These are phyloP conservation scores for Hedya salicella DNA, from an alignment of 2,888 invertebrate genomes.

Conservation along the genomic window DNA sequence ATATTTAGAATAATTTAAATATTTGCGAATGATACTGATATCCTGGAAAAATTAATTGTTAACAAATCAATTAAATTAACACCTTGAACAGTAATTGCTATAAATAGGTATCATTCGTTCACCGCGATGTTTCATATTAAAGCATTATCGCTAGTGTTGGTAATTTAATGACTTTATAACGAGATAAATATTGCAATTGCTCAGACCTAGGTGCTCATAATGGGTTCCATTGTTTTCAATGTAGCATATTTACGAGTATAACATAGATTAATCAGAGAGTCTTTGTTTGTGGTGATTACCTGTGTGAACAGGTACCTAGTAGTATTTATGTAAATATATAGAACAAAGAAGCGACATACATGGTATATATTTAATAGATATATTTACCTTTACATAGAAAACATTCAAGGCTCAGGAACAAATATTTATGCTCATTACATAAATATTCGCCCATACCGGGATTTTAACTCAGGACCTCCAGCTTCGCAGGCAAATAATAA, in stretches of 20 bases:
- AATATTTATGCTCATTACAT: no score
- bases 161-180: conserved; percentile 23
- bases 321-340: background rate
- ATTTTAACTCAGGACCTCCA: no score
- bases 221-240: conserved; percentile 24
- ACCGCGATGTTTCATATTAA: background rate
- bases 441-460: no score
- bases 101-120: conserved; percentile 17
- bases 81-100: conserved; percentile 1
- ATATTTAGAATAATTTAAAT: background rate
- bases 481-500: no score
- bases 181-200: conserved; percentile 19
- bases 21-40: background rate
- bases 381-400: no score
- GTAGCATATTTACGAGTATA: conserved; percentile 12
- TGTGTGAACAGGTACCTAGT: conserved; percentile 4
- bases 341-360: conserved; percentile 10
- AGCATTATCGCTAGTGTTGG: conserved; percentile 1
- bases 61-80: conserved; percentile 8
- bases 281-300: conserved; percentile 7
- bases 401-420: no score
- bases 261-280: conserved; percentile 15
- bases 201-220: conserved; percentile 7
- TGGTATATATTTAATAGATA: no score
- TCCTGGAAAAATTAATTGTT: background rate